phyloP scores from a whole-genome alignment of 2,113 vertebrate species.

The Coptodon rendalli region DNA sequence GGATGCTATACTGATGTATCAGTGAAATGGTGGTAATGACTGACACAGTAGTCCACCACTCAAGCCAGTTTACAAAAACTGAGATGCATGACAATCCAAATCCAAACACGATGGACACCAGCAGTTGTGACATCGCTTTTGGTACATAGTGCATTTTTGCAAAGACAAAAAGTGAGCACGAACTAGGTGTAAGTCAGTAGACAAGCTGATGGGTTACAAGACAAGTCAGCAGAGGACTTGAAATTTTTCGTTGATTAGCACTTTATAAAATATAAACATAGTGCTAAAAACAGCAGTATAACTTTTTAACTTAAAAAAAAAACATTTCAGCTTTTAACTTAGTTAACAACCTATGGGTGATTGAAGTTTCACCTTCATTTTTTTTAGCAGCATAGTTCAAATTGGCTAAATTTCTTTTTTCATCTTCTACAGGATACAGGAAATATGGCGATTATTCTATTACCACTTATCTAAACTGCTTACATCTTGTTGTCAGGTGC shows the following conservation, averaged over 20 bases:
- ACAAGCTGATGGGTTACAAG: background rate
- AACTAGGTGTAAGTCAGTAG: background rate
- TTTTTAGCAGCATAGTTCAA: background rate
- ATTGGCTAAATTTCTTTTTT: background rate
- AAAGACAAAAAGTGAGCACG: background rate
- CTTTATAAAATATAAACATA: background rate
- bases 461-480: slow-evolving; percentile 19
- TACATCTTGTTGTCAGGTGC: slow-evolving; percentile 25
- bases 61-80: background rate
- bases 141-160: background rate
- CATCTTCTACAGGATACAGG: background rate
- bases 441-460: background rate
- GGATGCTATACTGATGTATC: background rate
- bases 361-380: background rate
- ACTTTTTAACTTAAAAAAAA: background rate
- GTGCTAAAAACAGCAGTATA: background rate
- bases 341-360: background rate
- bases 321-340: background rate
- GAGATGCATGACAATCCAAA: background rate
- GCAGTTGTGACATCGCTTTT: background rate
- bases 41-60: background rate
- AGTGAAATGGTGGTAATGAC: background rate
- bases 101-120: background rate
- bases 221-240: background rate
- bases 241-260: background rate